Base-by-base conservation (phyloP, 2,888 invertebrate species). In the Tetragonula carbonaria region DNA sequence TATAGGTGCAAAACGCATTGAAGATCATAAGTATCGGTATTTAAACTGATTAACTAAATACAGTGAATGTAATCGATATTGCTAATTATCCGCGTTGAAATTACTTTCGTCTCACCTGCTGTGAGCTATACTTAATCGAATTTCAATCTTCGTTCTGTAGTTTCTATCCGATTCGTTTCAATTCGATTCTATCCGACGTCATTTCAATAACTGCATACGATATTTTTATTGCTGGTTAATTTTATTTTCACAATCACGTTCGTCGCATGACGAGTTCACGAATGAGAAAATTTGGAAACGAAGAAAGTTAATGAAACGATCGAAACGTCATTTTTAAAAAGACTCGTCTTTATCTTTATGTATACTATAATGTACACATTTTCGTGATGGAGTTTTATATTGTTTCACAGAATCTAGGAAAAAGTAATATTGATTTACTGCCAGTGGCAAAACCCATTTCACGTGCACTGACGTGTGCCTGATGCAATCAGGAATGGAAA, bases 161-260 rank as follows among this genome's bases (percentile, higher is more conserved):
- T 45, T 14, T 74, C 1, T 13, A 28, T 66, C 18, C 23, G 11
- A 8, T 28, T 23, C 13, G 8, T 53, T 65, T 18, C 0, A 0
- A 28, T 23, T 23, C 23, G 23, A 23, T 23, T 23, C 23, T 23
- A 23, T 23, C 23, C 23, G 3, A 16, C 28, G 76, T 78, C 45
- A 8, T 85, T 73, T 65, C 62, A n/a, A 28, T 65, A 38, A 84
- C 85, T 82, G 86, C 80, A 84, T 88, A 86, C 83, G 84, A 74
- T 84, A 80, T 82, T 86, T 77, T 82, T 82, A 62, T 62, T 28
- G 28, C 8, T 18, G 8, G 28, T 23, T 18, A 28, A 62, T 8
- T 18, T 18, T 62, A 23, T 14, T 18, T 62, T 4, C 28, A 11
- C 16, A 59, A 73, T 50, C 6, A 21, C 4, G 18, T 23, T 51